A percentile compares a stretch with the other conserved stretches of the same genome.
These are phyloP conservation scores for Podarcis cretensis DNA, from an alignment of 2,113 vertebrate species.

Conservation along the genomic window DNA sequence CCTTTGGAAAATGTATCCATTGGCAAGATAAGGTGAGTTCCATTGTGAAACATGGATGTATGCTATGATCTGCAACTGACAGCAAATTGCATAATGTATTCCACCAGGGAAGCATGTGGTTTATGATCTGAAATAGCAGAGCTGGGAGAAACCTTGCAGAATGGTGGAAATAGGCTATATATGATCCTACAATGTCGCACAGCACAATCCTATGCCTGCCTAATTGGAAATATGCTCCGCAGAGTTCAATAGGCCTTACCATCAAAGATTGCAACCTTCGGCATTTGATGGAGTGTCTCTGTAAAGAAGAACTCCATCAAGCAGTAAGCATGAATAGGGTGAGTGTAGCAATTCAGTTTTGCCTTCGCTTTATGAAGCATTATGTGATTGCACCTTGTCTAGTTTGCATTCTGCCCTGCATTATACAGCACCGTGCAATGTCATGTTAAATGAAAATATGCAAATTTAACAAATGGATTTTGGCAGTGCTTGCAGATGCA, in stretches of 20 bases:
- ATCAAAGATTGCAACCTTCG: background rate
- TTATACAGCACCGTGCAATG: slow-evolving; percentile 16
- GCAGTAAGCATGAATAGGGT: no score
- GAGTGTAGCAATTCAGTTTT: background rate
- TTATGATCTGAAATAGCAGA: background rate
- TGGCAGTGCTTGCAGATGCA: slow-evolving; percentile 44
- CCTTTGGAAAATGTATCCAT: no score
- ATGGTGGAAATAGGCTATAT: background rate
- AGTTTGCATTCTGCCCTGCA: slow-evolving; percentile 28
- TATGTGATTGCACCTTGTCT: background rate
- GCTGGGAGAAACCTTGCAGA: background rate
- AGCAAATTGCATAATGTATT: background rate
- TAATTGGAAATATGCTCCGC: background rate
- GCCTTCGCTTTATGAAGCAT: background rate
- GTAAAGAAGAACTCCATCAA: background rate
- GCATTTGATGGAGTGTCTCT: background rate
- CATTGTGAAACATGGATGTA: background rate
- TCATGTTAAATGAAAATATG: slow-evolving; percentile 41
- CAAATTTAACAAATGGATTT: slow-evolving; percentile 52
- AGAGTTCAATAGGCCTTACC: background rate
- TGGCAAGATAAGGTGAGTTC: background rate
- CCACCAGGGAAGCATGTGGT: background rate
- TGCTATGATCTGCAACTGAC: background rate
- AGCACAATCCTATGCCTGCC: no score
- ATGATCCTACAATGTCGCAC: background rate